A percentile compares a stretch with the other conserved stretches of the same genome.
phyloP scores from a whole-genome alignment of 2,113 vertebrate species.

The Pachypanchax playfairii region DNA sequence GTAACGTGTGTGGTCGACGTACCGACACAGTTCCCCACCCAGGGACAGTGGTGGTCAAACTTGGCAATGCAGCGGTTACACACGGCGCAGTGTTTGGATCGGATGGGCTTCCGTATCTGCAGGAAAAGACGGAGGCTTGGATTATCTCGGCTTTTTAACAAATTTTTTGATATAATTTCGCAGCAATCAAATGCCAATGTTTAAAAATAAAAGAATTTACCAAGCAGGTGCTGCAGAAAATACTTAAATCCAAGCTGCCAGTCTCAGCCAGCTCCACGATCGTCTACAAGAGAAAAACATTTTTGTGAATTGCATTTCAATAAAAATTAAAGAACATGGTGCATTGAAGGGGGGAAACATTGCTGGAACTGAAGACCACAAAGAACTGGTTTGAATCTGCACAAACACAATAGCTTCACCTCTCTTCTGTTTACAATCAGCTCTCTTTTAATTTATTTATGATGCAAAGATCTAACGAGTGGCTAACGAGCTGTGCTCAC shows the following conservation, averaged over 20 bases:
- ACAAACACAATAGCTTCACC: too few species aligned
- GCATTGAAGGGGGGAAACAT: too few species aligned
- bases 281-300: slow-evolving; percentile 78
- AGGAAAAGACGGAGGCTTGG: not conserved
- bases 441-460: too few species aligned
- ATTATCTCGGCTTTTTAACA: not conserved
- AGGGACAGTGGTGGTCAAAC: slow-evolving; percentile 98
- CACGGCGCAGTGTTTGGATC: slow-evolving; percentile 98
- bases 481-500: too few species aligned
- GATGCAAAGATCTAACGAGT: too few species aligned
- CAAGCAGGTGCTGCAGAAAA: slow-evolving; percentile 99
- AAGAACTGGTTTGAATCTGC: too few species aligned
- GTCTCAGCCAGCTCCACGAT: slow-evolving; percentile 99
- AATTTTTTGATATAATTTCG: too few species aligned
- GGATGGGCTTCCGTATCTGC: slow-evolving; percentile 98
- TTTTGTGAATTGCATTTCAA: too few species aligned
- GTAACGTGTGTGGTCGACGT: slow-evolving; percentile 61
- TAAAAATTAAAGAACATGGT: too few species aligned
- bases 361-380: too few species aligned
- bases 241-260: slow-evolving; percentile 96
- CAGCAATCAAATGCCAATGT: too few species aligned
- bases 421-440: too few species aligned
- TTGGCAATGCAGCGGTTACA: slow-evolving; percentile 98
- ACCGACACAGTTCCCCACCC: slow-evolving; percentile 99
- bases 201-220: slow-evolving; percentile 76